Base-by-base conservation (phyloP, 2,797 vertebrate genomes). In the Pelobates cultripes region DNA sequence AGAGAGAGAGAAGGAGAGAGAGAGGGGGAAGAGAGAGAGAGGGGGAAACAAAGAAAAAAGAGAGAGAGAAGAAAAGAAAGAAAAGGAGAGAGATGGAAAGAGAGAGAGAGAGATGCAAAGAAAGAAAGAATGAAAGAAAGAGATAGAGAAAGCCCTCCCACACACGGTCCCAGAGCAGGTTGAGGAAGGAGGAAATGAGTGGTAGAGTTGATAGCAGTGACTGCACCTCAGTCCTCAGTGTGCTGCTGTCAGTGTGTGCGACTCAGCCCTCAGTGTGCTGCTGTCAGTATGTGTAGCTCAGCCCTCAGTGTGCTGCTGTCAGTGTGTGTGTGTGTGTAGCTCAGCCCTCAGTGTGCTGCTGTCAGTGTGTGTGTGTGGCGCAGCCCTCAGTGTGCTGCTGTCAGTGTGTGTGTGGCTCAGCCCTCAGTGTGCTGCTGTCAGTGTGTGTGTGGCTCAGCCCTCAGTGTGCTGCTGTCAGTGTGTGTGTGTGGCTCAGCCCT, bases 141-240 rank as follows among this genome's bases (percentile, higher is more conserved):
- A 28, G 28, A 28, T 8, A 75, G 45, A 64, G 3, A 42, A 75
- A 41, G 40, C 72, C 81, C 77, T 44, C 76, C 64, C 71, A 79
- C 70, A 78, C 66, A 83, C n/a, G 15, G 76, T 71, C 82, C 57
- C 72, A 45, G 15, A 40, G 41, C 74, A 83, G 82, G 82, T 83
- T 83, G 82, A 70, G 43, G 67, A 79, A 83, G 82, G 82, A 84
- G 82, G 77, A 84, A 79, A 77, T 83, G 82, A 83, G 57, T 40
- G 17, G 51, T 40, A 70, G 15, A 76, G 73, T 76, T 45, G 15
- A 17, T 45, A 12, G 47, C 53, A 60, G 74, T 7, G 10, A 17
- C 57, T 40, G 13, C 63, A 42, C 42, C 63, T n/a, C 75, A 70
- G 45, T 10, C 45, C 0, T 7, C 57, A 9, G 69, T 66, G 10